Percentiles rank a stretch among this genome's conserved stretches.
These are phyloP conservation scores for Cephus cinctus DNA, from an alignment of 1,140 invertebrate species.

Conservation along the genomic window DNA sequence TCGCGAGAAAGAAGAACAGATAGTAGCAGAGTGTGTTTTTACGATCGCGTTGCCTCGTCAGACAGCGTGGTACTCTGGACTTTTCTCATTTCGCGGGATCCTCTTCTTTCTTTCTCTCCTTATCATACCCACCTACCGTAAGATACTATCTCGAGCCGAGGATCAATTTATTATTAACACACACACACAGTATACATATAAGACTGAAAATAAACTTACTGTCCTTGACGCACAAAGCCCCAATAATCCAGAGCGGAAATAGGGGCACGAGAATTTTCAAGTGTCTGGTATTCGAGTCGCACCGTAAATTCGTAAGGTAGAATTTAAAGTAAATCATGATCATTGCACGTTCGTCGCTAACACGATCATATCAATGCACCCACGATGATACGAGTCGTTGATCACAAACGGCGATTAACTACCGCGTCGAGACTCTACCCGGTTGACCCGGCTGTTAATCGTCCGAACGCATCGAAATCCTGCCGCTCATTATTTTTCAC, in stretches of 20 bases:
- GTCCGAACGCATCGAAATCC: background rate
- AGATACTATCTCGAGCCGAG: background rate
- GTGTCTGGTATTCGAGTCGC: constrained; percentile 33
- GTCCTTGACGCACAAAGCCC: constrained; percentile 50
- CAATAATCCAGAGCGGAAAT: constrained; percentile 48
- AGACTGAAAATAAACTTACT: constrained; percentile 36
- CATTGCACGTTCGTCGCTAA: constrained; percentile 14
- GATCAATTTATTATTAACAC: background rate
- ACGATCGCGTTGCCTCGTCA: constrained; percentile 15
- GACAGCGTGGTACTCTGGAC: constrained; percentile 9
- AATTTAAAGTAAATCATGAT: constrained; percentile 47
- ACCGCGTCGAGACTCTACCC: too few species aligned
- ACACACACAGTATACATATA: background rate
- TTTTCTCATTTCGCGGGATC: constrained; percentile 1
- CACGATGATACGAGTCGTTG: too few species aligned
- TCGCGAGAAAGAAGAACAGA: constrained; percentile 13
- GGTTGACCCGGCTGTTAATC: too few species aligned
- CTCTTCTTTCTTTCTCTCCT: background rate
- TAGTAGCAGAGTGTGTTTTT: constrained; percentile 19
- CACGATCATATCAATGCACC: constrained; percentile 20
- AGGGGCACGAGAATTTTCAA: constrained; percentile 41
- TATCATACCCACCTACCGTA: background rate
- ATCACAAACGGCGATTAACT: too few species aligned
- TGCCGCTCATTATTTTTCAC: constrained; percentile 21
- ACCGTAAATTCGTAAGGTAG: constrained; percentile 40